These are phyloP conservation scores for Orchestia grillus DNA, from an alignment of 1,140 invertebrate genomes.

Conservation along the genomic window DNA sequence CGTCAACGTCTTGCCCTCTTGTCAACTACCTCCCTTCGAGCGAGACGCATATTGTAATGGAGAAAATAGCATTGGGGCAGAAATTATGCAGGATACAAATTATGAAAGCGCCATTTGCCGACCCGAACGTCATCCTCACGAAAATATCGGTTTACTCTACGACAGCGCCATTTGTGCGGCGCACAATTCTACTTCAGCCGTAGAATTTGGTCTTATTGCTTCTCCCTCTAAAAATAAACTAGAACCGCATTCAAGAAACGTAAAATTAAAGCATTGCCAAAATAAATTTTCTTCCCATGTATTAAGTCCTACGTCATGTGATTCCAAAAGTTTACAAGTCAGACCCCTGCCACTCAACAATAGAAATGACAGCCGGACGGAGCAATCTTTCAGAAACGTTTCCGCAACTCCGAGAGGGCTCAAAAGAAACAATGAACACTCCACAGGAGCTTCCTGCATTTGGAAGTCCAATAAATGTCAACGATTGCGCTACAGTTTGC, in stretches of 20 bases:
- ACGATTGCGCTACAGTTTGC: background rate
- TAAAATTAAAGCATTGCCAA: background rate
- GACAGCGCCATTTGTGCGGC: background rate
- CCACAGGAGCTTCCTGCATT: background rate
- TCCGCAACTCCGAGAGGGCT: background rate
- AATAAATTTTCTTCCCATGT: background rate
- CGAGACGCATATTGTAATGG: background rate
- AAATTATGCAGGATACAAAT: background rate
- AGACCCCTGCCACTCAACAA: background rate
- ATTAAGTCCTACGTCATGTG: background rate
- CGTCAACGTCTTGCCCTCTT: background rate
- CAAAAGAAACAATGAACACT: background rate
- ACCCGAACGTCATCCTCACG: background rate
- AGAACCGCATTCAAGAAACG: background rate
- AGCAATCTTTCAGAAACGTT: background rate
- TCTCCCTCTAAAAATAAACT: background rate
- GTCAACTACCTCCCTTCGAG: background rate
- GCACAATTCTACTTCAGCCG: background rate
- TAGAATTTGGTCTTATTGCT: background rate
- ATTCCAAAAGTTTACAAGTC: background rate
- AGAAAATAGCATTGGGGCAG: background rate
- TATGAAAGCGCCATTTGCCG: background rate
- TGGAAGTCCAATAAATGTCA: background rate
- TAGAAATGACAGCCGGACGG: background rate
- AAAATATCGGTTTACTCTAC: background rate